Base-by-base conservation (phyloP, 2,113 vertebrate species). In the Melanerpes formicivorus region DNA sequence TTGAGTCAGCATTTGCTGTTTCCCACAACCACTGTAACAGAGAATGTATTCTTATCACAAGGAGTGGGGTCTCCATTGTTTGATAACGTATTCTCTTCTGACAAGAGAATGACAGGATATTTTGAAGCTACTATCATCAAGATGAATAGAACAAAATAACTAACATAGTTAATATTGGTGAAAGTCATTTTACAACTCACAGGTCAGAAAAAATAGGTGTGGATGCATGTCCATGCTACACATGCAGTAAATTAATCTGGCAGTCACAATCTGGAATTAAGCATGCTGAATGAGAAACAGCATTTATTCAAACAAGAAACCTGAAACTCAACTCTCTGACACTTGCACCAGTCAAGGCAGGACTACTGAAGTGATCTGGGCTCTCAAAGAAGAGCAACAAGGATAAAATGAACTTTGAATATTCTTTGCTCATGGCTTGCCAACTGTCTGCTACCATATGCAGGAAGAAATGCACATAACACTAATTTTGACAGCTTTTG, bases 201-300 rank as follows among this genome's bases (percentile, higher is more conserved):
- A 74, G 34, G 11, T 44, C 50, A 83, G n/a, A 23, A 78, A 84
- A 84, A 74, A 15, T 0, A 70, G 10, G 3, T 7, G 19, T 63
- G 13, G 22, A 22, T 44, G 37, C 1, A 8, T 3, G 23, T 21
- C 27, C 19, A 18, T 37, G 16, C 6, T 55, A 54, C 12, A 69
- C 5, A 56, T 0, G 1, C 0, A 27, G 14, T 4, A 1, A 0
- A 0, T 9, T 42, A 50, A 82, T 40, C 56, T 32, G 29, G 9
- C 5, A 87, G 21, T 10, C 46, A 12, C 79, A 62, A 13, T n/a
- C 17, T 58, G 22, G 11, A 85, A 83, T 2, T 26, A 3, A 80
- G 23, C 6, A 63, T 7, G 23, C 9, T 21, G 22, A 62, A 73
- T 73, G 3, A 54, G 12, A 48, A 67, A 23, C 8, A 62, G 23